Evolutionary conservation across 2,888 invertebrate species (phyloP), one percentile per base, ranked within the genome.

Genomic region (Hirtodrosophila cameraria): DNA sequence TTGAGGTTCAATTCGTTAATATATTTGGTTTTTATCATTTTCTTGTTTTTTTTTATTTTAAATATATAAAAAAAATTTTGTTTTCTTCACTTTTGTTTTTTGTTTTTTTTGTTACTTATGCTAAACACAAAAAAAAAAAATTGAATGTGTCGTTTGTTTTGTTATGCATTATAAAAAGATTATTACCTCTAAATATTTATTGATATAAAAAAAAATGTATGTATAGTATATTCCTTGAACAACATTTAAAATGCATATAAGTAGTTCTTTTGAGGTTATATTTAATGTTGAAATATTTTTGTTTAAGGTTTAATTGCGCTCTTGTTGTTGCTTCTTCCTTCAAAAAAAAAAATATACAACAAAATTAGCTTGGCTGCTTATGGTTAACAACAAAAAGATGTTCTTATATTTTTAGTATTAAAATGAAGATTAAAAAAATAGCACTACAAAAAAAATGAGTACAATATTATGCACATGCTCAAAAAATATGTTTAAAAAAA

Each of bases 291-390:
- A 35, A 46, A 52, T 43, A 13, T 25, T 18, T 35, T 30, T 23
- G 16, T 27, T 31, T 49, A n/a, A n/a, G n/a, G 30, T 49, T 38
- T 76, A 80, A 64, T 78, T 86, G 73, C 74, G 52, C 59, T 57
- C 46, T 35, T 58, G 31, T 31, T 38, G 43, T 25, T 39, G 23
- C 41, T 31, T 42, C 12, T 36, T 23, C 11, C 9, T 39, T 50
- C 33, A 41, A 61, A 50, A 77, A 61, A 65, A 70, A 70, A 59
- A 41, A 28, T 28, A 59, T 54, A 36, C 55, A 82, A 80, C 87
- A 80, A 80, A 80, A 80, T 80, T 80, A 80, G 80, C 80, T 87
- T 80, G 79, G 80, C 80, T 80, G 60, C 80, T 80, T 80, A 80
- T 57, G 78, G 53, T 60, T 86, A 84, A 67, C 28, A 67, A 70